Evolutionary conservation across 1,140 invertebrate species (phyloP).

Genomic region (Temnothorax longispinosus): DNA sequence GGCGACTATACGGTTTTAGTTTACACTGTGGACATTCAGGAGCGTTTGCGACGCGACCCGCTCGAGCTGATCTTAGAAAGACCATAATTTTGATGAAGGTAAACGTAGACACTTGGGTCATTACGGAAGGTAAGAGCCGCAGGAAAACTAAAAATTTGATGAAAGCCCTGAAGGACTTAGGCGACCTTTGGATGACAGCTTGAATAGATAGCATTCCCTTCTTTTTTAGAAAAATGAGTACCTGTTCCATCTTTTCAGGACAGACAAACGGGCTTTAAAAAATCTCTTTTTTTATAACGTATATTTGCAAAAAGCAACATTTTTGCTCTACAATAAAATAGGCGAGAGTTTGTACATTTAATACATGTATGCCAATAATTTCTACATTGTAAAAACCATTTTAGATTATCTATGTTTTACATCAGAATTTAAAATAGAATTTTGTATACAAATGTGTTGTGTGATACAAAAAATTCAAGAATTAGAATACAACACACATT

Average conservation of each 20-base stretch:
- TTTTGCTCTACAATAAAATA: no score
- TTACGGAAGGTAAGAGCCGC: not conserved
- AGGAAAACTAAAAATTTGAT: constrained; percentile 39
- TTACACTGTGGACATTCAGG: not conserved
- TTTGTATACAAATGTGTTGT: no score
- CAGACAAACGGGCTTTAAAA: constrained; percentile 6
- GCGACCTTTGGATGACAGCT: constrained; percentile 1
- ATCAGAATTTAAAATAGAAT: no score
- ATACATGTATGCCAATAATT: no score
- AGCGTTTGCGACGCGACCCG: not conserved
- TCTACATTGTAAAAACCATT: no score
- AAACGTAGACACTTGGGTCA: not conserved
- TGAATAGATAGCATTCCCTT: constrained; percentile 14
- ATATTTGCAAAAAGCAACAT: not conserved
- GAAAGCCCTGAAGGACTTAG: not conserved
- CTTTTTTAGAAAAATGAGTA: not conserved
- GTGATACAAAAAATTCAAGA: no score
- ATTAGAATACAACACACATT: no score
- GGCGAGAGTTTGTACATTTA: no score
- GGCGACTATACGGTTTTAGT: not conserved
- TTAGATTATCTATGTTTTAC: no score
- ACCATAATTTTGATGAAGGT: constrained; percentile 20
- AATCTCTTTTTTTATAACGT: not conserved
- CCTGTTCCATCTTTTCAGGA: not conserved
- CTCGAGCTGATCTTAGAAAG: not conserved